Evolutionary conservation across 2,797 vertebrate species (phyloP).

Genomic region (Danio jaintianensis): DNA sequence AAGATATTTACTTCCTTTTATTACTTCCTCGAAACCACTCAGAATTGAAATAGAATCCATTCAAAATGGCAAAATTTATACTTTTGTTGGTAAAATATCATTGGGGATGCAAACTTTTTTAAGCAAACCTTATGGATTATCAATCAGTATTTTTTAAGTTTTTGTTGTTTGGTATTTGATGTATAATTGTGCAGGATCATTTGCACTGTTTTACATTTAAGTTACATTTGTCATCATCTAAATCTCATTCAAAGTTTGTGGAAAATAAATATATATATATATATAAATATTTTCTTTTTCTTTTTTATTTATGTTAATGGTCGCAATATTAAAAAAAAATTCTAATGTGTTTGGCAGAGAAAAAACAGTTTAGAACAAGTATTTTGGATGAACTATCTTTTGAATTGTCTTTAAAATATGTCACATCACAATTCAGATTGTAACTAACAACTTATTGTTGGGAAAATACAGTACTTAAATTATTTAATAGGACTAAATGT

Average conservation of each 20-base stretch:
- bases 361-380: no score
- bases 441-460: no score
- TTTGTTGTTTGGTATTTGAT: background rate
- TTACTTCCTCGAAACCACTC: background rate
- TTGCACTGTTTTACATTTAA: background rate
- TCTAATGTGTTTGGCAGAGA: no score
- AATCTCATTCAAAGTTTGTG: background rate
- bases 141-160: background rate
- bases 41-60: no score
- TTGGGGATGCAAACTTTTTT: background rate
- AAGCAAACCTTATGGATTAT: background rate
- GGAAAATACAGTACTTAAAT: background rate
- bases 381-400: no score
- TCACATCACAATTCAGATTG: no score
- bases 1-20: slow-evolving; percentile 23
- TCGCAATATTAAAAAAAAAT: no score
- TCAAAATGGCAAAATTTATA: background rate
- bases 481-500: background rate
- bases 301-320: no score
- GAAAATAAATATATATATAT: no score
- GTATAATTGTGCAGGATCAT: background rate
- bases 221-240: background rate
- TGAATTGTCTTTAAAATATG: no score
- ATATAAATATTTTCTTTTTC: no score
- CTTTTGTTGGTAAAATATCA: background rate